phyloP scores from a whole-genome alignment of 2,888 invertebrate genomes.

The Auanema freiburgensis region DNA sequence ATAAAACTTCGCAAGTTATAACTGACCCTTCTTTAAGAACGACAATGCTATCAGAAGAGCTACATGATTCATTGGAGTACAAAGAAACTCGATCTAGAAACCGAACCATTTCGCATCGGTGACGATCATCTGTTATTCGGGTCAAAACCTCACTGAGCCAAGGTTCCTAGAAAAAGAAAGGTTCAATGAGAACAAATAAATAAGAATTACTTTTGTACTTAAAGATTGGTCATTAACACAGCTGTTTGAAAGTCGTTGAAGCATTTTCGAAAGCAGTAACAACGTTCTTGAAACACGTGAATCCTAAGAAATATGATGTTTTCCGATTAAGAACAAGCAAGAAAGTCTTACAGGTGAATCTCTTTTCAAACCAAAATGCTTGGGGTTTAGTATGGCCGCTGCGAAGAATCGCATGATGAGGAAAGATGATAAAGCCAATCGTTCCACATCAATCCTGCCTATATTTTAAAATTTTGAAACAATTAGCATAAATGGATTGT shows the following conservation, averaged over 20 bases:
- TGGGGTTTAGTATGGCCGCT: constrained; percentile 61
- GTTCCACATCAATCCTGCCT: constrained; percentile 47
- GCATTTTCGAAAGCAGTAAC: constrained; percentile 60
- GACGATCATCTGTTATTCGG: constrained; percentile 49
- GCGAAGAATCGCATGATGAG: constrained; percentile 64
- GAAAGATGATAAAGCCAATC: constrained; percentile 60
- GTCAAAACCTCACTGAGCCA: constrained; percentile 57
- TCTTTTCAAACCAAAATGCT: constrained; percentile 54
- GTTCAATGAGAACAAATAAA: neutral
- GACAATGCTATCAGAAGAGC: constrained; percentile 25
- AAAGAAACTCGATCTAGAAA: constrained; percentile 56
- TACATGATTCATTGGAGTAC: constrained; percentile 10
- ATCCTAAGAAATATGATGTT: constrained; percentile 36
- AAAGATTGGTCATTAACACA: constrained; percentile 55
- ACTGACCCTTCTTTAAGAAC: constrained; percentile 43
- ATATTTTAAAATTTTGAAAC: constrained; percentile 10
- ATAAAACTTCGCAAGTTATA: neutral
- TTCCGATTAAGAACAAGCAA: constrained; percentile 2
- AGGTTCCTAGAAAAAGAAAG: constrained; percentile 43
- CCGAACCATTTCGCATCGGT: constrained; percentile 49
- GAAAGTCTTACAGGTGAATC: constrained; percentile 47
- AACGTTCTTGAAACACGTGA: constrained; percentile 56
- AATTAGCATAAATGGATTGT: neutral
- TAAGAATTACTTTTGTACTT: constrained; percentile 33
- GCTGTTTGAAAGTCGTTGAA: constrained; percentile 60